These are phyloP conservation scores for Squalus acanthias DNA, from an alignment of 2,797 vertebrate genomes.

Conservation along the genomic window DNA sequence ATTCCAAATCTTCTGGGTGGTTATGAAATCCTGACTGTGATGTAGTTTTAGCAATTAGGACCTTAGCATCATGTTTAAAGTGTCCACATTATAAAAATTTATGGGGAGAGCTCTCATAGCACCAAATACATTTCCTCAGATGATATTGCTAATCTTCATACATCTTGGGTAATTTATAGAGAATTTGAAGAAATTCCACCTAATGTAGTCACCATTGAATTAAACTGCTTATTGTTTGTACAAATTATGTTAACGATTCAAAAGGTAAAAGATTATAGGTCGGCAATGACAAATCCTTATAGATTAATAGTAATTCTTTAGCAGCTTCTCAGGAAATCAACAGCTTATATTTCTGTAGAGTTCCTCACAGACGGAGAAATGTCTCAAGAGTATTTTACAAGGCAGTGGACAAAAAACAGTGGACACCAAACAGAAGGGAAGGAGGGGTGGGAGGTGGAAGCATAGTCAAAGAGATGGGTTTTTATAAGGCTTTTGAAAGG, in stretches of 20 bases:
- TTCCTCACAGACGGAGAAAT: background rate
- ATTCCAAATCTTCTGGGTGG: background rate
- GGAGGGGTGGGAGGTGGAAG: background rate
- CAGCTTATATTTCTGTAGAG: background rate
- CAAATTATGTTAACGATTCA: background rate
- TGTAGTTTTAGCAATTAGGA: background rate
- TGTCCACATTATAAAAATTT: background rate
- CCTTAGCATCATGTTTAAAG: background rate
- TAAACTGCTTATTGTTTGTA: background rate
- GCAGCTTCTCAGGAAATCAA: background rate
- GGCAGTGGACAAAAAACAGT: background rate
- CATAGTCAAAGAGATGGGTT: background rate
- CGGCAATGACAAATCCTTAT: background rate
- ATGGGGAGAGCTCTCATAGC: background rate
- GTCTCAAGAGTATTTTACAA: background rate
- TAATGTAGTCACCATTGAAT: background rate
- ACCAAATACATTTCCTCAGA: background rate
- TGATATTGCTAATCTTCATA: background rate
- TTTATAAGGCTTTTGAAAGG: background rate
- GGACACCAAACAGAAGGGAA: background rate
- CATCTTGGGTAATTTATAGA: background rate
- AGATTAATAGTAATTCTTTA: background rate
- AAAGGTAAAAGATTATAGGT: background rate
- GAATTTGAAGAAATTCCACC: background rate
- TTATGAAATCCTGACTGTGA: background rate